Evolutionary conservation across 2,797 vertebrate genomes (phyloP).

Genomic region (Tokudaia tokunoshimensis): DNA sequence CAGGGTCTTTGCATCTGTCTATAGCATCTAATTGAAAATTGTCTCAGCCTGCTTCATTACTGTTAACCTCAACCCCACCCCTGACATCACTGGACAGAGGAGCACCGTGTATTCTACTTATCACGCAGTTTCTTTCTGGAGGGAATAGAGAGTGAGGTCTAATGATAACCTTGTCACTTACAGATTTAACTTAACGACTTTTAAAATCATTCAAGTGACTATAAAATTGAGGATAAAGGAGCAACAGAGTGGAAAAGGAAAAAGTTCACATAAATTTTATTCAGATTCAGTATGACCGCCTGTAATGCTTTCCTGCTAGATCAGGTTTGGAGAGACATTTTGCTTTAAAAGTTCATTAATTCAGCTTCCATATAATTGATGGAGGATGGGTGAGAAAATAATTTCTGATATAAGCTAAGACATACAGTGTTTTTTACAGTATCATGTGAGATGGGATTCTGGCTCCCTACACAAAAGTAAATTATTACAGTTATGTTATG

Average conservation of each 20-base stretch:
- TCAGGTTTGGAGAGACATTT: conserved; percentile 40
- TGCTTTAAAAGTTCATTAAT: conserved; percentile 41
- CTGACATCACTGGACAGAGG: conserved; percentile 35
- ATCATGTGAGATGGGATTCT: conserved; percentile 48
- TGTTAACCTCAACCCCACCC: conserved; percentile 25
- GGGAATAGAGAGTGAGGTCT: neutral
- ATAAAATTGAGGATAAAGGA: conserved; percentile 3
- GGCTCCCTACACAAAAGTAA: conserved; percentile 49
- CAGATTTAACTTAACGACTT: conserved; percentile 30
- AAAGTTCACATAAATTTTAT: neutral
- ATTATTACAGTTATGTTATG: conserved; percentile 16
- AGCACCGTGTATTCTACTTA: neutral
- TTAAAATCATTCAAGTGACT: conserved; percentile 35
- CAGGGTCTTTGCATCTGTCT: conserved; percentile 1
- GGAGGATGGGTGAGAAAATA: neutral
- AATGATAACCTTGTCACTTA: conserved; percentile 40
- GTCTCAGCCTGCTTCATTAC: conserved; percentile 1
- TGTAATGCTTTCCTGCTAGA: conserved; percentile 54
- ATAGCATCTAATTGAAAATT: neutral
- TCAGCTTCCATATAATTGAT: neutral
- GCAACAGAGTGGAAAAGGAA: neutral
- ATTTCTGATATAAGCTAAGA: conserved; percentile 41
- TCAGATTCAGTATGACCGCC: conserved; percentile 29
- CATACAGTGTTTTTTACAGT: conserved; percentile 24
- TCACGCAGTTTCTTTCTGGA: neutral